phyloP scores from a whole-genome alignment of 2,113 vertebrate genomes.

The Candoia aspera region DNA sequence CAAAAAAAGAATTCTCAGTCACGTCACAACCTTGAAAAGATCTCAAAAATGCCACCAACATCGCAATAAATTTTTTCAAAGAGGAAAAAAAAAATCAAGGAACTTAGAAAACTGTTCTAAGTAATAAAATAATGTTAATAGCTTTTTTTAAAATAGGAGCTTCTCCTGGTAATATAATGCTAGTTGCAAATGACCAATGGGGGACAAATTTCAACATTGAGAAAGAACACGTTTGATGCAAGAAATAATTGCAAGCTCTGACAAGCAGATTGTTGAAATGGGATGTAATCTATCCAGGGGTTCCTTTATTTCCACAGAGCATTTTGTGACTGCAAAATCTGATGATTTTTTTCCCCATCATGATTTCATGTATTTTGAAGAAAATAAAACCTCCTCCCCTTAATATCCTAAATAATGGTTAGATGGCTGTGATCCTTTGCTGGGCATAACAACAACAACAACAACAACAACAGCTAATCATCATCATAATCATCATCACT shows the following conservation, averaged over 20 bases:
- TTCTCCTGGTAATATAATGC: neutral
- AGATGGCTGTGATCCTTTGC: neutral
- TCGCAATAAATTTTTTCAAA: neutral
- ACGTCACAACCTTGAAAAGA: neutral
- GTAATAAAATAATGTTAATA: neutral
- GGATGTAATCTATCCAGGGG: neutral
- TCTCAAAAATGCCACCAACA: neutral
- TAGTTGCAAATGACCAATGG: slow-evolving; percentile 9
- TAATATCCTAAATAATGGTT: neutral
- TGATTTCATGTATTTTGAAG: neutral
- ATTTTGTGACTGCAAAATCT: neutral
- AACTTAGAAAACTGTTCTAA: neutral
- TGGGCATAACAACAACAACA: neutral
- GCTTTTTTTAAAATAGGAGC: neutral
- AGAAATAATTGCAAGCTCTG: slow-evolving; percentile 2
- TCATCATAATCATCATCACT: neutral
- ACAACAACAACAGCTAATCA: neutral
- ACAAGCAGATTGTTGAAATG: slow-evolving; percentile 22
- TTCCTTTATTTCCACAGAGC: neutral
- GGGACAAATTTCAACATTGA: slow-evolving; percentile 14
- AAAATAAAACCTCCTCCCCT: neutral
- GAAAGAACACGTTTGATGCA: neutral
- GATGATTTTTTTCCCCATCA: no score
- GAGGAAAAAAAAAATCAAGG: neutral
- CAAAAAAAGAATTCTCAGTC: neutral